phyloP scores from a whole-genome alignment of 2,797 vertebrate species.

The Enteromius mattozi region DNA sequence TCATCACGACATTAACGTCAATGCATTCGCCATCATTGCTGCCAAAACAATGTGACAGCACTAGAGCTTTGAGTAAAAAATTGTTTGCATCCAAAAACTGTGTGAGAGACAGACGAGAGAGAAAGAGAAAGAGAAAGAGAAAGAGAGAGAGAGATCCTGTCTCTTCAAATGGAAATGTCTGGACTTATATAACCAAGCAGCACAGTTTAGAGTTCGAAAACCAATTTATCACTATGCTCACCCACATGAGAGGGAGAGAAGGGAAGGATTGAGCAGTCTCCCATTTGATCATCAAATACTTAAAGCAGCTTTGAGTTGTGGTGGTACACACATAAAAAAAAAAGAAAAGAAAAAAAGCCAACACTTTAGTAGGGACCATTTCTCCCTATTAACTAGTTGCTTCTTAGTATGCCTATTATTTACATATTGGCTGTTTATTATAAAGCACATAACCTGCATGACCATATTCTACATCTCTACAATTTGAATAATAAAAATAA shows the following conservation, averaged over 20 bases:
- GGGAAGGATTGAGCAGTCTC: background rate
- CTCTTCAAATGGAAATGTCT: slow-evolving; percentile 39
- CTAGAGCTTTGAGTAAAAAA: slow-evolving; percentile 19
- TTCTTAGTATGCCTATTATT: background rate
- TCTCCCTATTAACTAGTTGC: background rate
- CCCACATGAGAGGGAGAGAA: slow-evolving; percentile 1
- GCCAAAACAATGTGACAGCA: slow-evolving; percentile 15
- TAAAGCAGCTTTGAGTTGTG: background rate
- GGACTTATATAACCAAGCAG: slow-evolving; percentile 35
- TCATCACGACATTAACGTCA: slow-evolving; percentile 9
- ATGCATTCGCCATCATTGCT: slow-evolving; percentile 9
- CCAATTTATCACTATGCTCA: slow-evolving; percentile 25
- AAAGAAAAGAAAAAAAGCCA: too few relatives aligned
- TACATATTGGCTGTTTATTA: background rate
- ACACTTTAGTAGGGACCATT: too few relatives aligned
- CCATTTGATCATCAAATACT: background rate
- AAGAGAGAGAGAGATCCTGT: background rate
- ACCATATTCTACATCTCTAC: background rate
- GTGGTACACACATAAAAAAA: background rate
- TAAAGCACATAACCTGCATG: background rate
- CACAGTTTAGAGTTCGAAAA: slow-evolving; percentile 25
- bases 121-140: background rate
- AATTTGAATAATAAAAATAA: background rate
- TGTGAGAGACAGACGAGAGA: background rate
- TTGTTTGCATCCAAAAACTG: background rate